Evolutionary conservation across 2,888 invertebrate genomes (phyloP).

Genomic region (Dinocampus coccinellae): DNA sequence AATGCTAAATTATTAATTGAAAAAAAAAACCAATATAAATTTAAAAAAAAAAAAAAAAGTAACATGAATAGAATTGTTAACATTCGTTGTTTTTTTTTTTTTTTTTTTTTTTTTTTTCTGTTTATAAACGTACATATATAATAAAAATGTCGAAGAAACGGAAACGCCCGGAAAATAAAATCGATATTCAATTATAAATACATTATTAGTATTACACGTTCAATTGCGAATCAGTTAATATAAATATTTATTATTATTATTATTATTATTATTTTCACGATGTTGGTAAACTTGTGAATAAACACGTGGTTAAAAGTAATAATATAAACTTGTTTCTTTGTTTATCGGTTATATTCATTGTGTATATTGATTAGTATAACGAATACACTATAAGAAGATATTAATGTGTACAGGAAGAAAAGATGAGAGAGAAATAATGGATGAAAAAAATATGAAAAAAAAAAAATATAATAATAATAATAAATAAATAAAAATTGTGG

Average conservation of each 20-base stretch:
- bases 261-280: too few species aligned
- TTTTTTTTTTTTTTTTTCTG: too few species aligned
- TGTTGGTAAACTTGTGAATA: too few species aligned
- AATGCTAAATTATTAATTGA: too few species aligned
- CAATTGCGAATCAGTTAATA: slow-evolving; percentile 3
- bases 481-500: not conserved
- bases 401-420: too few species aligned
- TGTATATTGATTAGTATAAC: not conserved
- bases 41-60: too few species aligned
- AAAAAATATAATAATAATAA: not conserved
- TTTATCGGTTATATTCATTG: slow-evolving; percentile 10
- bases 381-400: not conserved
- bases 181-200: slow-evolving; percentile 13
- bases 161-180: not conserved
- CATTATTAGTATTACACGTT: not conserved
- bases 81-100: too few species aligned
- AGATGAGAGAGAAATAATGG: too few species aligned
- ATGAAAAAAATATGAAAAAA: not conserved
- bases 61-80: too few species aligned
- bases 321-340: not conserved
- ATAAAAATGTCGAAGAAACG: not conserved
- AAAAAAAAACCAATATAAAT: too few species aligned
- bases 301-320: slow-evolving; percentile 17
- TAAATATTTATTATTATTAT: too few species aligned
- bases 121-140: not conserved